phyloP scores from a whole-genome alignment of 2,888 invertebrate genomes.

The Toxonevra muliebris region DNA sequence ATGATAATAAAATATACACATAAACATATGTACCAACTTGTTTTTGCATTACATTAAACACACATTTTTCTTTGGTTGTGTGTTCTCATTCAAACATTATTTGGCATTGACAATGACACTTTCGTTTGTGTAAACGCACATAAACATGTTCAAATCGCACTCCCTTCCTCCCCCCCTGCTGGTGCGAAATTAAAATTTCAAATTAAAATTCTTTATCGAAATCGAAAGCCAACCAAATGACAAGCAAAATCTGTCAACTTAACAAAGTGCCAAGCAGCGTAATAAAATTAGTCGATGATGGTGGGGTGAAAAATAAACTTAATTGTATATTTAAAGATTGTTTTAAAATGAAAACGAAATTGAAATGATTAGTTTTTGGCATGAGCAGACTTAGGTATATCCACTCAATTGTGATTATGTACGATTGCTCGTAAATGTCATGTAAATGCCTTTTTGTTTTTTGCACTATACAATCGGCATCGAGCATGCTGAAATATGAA shows the following conservation, averaged over 20 bases:
- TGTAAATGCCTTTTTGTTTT: too few relatives aligned
- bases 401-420: too few relatives aligned
- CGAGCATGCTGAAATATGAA: too few relatives aligned
- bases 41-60: not conserved
- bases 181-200: not conserved
- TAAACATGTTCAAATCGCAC: not conserved
- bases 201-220: not conserved
- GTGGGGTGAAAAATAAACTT: too few relatives aligned
- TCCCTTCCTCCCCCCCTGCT: not conserved
- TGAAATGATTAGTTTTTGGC: too few relatives aligned
- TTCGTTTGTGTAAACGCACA: conserved; percentile 2
- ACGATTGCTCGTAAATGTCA: too few relatives aligned
- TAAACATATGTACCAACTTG: not conserved
- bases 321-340: too few relatives aligned
- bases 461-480: too few relatives aligned
- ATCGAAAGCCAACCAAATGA: not conserved
- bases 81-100: not conserved
- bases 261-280: conserved; percentile 9
- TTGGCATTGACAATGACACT: conserved; percentile 31
- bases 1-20: not conserved
- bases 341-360: too few relatives aligned
- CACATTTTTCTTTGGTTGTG: not conserved
- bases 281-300: too few relatives aligned
- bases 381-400: too few relatives aligned
- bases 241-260: conserved; percentile 1